Conservation (phyloP, 2,888 invertebrate species). For the Spicauda simplicius region DNA sequence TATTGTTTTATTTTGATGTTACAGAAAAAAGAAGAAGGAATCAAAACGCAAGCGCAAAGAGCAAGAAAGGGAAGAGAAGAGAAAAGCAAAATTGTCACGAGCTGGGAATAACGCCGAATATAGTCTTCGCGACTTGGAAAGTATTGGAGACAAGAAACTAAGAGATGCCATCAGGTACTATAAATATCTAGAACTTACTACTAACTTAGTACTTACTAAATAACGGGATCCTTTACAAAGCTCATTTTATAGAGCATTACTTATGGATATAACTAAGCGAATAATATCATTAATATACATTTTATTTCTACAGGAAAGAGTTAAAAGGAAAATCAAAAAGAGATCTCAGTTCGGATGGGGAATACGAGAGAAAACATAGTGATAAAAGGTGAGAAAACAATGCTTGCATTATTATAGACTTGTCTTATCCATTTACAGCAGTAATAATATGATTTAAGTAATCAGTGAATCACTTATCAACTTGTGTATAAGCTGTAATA, state of each 20-base stretch:
- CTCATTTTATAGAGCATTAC: no score
- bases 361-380: constrained; percentile 79
- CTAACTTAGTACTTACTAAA: no score
- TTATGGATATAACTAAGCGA: no score
- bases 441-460: no score
- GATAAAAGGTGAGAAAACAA: constrained; percentile 70
- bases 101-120: constrained; percentile 83
- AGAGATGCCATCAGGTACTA: constrained; percentile 87
- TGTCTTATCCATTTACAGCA: neutral
- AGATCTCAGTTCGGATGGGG: constrained; percentile 78
- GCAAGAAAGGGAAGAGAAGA: constrained; percentile 88
- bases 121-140: constrained; percentile 87
- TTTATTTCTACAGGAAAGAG: constrained; percentile 66
- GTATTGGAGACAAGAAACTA: constrained; percentile 86
- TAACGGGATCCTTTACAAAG: no score
- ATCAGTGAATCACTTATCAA: no score
- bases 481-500: no score
- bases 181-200: no score
- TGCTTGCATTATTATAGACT: neutral
- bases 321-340: constrained; percentile 78
- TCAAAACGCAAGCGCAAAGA: constrained; percentile 90
- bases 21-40: constrained; percentile 88
- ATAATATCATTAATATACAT: neutral
- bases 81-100: constrained; percentile 87
- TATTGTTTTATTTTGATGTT: neutral